phyloP scores from a whole-genome alignment of 1,140 invertebrate species.

The Leptinotarsa texana region DNA sequence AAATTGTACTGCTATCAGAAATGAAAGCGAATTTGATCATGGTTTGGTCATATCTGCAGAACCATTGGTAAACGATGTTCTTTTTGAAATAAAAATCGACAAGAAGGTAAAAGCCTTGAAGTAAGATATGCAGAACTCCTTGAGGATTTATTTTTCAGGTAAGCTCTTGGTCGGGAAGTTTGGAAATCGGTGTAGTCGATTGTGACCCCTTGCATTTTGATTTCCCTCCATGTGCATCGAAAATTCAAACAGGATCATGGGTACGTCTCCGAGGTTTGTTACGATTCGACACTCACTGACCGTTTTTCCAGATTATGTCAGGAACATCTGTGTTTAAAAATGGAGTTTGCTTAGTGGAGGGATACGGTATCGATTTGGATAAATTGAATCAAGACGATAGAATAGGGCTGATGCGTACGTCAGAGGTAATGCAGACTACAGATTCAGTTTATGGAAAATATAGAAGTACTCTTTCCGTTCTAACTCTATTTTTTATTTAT shows the following conservation, averaged over 20 bases:
- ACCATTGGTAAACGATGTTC: conserved; percentile 78
- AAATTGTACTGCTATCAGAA: conserved; percentile 79
- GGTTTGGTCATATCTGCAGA: conserved; percentile 83
- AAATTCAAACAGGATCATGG: conserved; percentile 85
- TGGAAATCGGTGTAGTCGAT: conserved; percentile 89
- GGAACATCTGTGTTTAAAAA: conserved; percentile 83
- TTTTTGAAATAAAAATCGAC: conserved; percentile 89
- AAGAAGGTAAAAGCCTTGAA: conserved; percentile 69
- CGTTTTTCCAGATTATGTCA: conserved; percentile 72
- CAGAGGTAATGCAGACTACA: conserved; percentile 61
- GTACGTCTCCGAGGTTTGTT: conserved; percentile 56
- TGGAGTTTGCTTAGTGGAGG: conserved; percentile 76
- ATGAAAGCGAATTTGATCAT: conserved; percentile 80
- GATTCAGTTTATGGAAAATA: too few species aligned
- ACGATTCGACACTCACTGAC: not conserved
- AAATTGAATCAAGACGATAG: conserved; percentile 82
- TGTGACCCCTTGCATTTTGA: conserved; percentile 80
- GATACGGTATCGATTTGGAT: conserved; percentile 84
- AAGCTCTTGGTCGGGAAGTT: conserved; percentile 85
- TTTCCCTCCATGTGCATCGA: conserved; percentile 81
- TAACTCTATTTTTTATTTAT: too few species aligned
- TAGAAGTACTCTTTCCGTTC: too few species aligned
- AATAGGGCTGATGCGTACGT: conserved; percentile 80
- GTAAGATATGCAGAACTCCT: not conserved
- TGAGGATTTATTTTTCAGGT: conserved; percentile 59